Conservation (phyloP, 2,888 invertebrate species). For the Trimorus sp. region DNA sequence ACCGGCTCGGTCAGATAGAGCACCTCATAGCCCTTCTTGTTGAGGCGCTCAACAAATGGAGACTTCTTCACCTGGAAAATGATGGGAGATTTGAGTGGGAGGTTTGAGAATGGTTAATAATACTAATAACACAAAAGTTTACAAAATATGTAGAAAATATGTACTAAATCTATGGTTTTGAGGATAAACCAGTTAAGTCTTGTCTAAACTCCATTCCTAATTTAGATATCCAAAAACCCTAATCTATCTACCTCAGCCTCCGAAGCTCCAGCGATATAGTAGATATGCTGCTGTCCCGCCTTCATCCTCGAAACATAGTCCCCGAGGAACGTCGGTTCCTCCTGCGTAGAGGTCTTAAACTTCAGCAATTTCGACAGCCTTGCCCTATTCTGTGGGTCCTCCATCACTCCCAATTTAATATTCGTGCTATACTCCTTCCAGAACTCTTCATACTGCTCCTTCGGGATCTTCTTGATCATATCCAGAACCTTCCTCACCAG, state of each 20-base stretch:
- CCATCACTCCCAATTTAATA: conserved; percentile 97
- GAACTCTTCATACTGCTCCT: conserved; percentile 94
- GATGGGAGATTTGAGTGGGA: too few species aligned
- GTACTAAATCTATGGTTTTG: too few species aligned
- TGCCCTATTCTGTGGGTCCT: conserved; percentile 98
- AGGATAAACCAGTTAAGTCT: too few species aligned
- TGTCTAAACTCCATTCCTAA: too few species aligned
- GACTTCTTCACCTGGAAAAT: conserved; percentile 83
- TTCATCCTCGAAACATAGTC: conserved; percentile 98
- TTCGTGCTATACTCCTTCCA: conserved; percentile 99
- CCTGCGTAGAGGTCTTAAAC: conserved; percentile 91
- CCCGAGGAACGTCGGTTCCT: conserved; percentile 87
- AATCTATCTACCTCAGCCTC: conserved; percentile 89
- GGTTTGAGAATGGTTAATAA: too few species aligned
- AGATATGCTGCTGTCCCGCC: conserved; percentile 96
- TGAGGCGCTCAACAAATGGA: conserved; percentile 97
- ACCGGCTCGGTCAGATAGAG: conserved; percentile 97
- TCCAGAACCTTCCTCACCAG: conserved; percentile 97
- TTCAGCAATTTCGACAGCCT: conserved; percentile 96
- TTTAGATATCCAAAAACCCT: too few species aligned
- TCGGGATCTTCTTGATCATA: conserved; percentile 98
- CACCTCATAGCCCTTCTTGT: conserved; percentile 97
- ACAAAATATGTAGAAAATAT: too few species aligned
- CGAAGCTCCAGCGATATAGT: conserved; percentile 96
- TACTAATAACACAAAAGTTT: too few species aligned